A percentile compares a stretch with the other conserved stretches of the same genome.
Evolutionary conservation across 1,140 invertebrate species (phyloP).

Genomic region (Pentalonia nigronervosa): DNA sequence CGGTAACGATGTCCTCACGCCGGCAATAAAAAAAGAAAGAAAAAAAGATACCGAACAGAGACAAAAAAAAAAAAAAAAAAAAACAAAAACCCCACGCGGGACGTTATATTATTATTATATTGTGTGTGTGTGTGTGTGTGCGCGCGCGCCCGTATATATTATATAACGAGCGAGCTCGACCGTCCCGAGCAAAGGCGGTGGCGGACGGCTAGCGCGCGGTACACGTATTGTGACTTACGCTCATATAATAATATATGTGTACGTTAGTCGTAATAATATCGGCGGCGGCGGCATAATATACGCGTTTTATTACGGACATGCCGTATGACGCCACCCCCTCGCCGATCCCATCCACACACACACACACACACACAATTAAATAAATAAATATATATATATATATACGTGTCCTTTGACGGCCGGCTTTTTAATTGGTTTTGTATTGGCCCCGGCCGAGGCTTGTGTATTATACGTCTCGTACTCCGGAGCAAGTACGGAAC

Average conservation of each 20-base stretch:
- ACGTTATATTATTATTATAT: background rate
- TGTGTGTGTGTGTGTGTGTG: background rate
- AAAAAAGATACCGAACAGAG: background rate
- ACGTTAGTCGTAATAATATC: conserved; percentile 1
- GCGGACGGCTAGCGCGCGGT: background rate
- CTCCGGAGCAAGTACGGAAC: too few relatives aligned
- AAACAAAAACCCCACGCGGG: background rate
- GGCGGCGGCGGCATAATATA: background rate
- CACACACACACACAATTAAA: background rate
- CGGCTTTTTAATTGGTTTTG: background rate
- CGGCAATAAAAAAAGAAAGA: background rate
- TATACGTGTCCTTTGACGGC: background rate
- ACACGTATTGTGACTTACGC: background rate
- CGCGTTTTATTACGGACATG: background rate
- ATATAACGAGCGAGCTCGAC: background rate
- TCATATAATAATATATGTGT: conserved; percentile 9
- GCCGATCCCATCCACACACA: too few relatives aligned
- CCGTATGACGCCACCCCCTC: background rate
- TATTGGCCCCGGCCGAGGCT: background rate
- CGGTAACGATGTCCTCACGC: background rate
- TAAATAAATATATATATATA: too few relatives aligned
- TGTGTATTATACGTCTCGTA: background rate
- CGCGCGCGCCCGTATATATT: too few relatives aligned
- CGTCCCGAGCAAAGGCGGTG: background rate
- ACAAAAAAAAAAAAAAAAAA: background rate